Evolutionary conservation across 2,113 vertebrate genomes (phyloP).

Genomic region (Microtus richardsoni): DNA sequence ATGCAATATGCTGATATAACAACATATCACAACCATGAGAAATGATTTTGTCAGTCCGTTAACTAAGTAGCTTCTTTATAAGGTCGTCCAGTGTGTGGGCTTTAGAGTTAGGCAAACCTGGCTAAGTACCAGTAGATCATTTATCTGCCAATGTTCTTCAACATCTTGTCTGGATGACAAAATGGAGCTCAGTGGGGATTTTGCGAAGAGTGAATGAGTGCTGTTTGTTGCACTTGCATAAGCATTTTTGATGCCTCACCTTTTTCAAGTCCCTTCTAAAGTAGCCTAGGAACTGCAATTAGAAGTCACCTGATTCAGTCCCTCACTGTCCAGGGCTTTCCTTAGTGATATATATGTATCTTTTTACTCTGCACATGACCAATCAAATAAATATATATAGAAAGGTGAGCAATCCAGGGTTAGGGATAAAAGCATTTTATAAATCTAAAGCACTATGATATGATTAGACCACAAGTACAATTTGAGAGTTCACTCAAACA

Average conservation of each 20-base stretch:
- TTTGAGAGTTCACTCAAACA: slow-evolving; percentile 55
- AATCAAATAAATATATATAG: slow-evolving; percentile 52
- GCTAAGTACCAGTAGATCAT: background rate
- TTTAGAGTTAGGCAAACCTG: background rate
- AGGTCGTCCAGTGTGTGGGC: background rate
- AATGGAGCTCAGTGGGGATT: background rate
- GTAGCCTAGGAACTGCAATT: background rate
- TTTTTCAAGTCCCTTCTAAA: background rate
- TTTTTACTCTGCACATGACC: background rate
- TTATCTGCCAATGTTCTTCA: background rate
- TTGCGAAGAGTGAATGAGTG: background rate
- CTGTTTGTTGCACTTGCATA: background rate
- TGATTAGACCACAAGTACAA: slow-evolving; percentile 58
- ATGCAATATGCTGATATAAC: background rate
- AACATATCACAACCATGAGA: background rate
- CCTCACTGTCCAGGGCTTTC: background rate
- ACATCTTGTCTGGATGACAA: background rate
- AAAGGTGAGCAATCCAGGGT: slow-evolving; percentile 30
- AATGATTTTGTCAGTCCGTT: background rate
- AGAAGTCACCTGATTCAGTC: background rate
- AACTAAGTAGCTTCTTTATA: background rate
- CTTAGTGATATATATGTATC: background rate
- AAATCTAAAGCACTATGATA: slow-evolving; percentile 51
- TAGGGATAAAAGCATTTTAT: slow-evolving; percentile 54
- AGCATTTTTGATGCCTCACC: background rate